These are phyloP conservation scores for Saxidomus purpurata DNA, from an alignment of 1,140 invertebrate genomes.

Conservation along the genomic window DNA sequence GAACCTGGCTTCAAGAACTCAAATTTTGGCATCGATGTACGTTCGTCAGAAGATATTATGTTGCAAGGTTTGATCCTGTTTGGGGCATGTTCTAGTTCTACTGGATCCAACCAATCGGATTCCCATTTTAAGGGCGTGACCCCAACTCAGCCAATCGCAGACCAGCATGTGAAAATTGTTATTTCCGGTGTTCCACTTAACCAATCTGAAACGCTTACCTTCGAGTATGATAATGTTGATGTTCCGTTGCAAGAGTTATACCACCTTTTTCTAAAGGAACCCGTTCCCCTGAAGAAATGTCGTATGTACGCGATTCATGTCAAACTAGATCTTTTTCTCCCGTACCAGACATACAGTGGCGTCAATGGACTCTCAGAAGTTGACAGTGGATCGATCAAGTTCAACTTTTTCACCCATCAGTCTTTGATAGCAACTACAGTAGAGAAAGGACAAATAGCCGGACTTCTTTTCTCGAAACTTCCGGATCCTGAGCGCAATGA, in stretches of 20 bases:
- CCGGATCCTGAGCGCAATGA: constrained; percentile 55
- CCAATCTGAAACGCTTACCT: constrained; percentile 57
- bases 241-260: constrained; percentile 54
- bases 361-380: constrained; percentile 51
- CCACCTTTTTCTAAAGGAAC: constrained; percentile 55
- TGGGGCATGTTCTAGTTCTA: constrained; percentile 56
- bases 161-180: constrained; percentile 61
- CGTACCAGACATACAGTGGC: constrained; percentile 62
- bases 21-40: constrained; percentile 62
- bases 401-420: constrained; percentile 58
- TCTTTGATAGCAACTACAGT: constrained; percentile 63
- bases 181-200: constrained; percentile 45
- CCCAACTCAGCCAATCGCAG: constrained; percentile 37
- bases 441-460: constrained; percentile 63
- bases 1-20: constrained; percentile 66
- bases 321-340: constrained; percentile 58
- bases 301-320: constrained; percentile 61
- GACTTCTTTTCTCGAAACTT: constrained; percentile 58
- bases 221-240: constrained; percentile 59
- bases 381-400: constrained; percentile 52
- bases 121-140: not conserved
- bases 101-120: constrained; percentile 50
- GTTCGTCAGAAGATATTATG: constrained; percentile 62
- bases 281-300: constrained; percentile 52
- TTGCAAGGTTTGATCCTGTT: constrained; percentile 57